These are phyloP conservation scores for Nephila pilipes DNA, from an alignment of 1,140 invertebrate genomes.

Conservation along the genomic window DNA sequence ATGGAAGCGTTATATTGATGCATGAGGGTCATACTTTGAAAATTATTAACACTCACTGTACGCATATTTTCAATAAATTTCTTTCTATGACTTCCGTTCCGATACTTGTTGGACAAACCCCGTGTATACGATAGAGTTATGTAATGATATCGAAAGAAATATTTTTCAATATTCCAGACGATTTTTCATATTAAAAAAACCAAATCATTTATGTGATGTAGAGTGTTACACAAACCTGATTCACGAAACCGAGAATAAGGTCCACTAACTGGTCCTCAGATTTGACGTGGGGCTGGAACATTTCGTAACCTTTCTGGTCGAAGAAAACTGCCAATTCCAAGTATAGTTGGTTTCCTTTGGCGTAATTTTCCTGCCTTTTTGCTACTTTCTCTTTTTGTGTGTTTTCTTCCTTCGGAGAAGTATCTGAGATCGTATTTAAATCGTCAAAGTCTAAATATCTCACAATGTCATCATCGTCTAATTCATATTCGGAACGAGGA, in stretches of 20 bases:
- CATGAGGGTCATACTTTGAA: too few species aligned
- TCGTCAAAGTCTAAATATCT: constrained; percentile 66
- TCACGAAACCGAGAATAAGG: constrained; percentile 88
- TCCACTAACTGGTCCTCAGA: constrained; percentile 86
- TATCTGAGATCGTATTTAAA: neutral
- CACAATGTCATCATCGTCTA: constrained; percentile 66
- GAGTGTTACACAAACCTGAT: constrained; percentile 84
- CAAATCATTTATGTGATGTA: neutral
- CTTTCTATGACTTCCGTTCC: too few species aligned
- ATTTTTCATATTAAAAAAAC: too few species aligned
- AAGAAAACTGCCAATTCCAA: constrained; percentile 88
- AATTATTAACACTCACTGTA: too few species aligned
- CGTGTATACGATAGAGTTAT: too few species aligned
- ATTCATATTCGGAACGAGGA: constrained; percentile 67
- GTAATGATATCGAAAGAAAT: too few species aligned
- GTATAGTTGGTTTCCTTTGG: constrained; percentile 32
- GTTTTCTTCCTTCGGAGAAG: neutral
- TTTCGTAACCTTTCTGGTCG: constrained; percentile 87
- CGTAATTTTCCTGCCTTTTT: constrained; percentile 11
- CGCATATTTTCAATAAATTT: too few species aligned
- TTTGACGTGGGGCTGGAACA: constrained; percentile 86
- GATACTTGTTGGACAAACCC: too few species aligned
- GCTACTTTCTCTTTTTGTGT: neutral
- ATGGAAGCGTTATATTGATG: too few species aligned
- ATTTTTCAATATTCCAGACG: too few species aligned